Evolutionary conservation across 2,797 vertebrate genomes (phyloP), one percentile per base, ranked within the genome.

Genomic region (Gastrophryne carolinensis): DNA sequence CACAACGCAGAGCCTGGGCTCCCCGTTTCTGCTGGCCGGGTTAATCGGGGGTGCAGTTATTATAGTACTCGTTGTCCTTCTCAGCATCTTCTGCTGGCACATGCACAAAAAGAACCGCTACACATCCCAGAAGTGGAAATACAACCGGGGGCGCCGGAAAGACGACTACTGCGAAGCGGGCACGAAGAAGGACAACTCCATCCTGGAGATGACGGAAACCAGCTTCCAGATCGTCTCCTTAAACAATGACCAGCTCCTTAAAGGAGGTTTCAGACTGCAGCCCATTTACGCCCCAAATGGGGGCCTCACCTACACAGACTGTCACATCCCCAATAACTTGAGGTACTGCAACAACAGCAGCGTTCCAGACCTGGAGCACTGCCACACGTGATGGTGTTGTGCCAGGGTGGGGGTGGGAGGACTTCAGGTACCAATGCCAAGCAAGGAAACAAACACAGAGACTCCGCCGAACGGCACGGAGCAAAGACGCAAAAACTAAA

Each of bases 241-340:
- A 93, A 99, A 99, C 94, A 99, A 99, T 76, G 97, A 99, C 91
- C 97, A 98, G 86, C 96, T 98, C 90, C 94, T 97, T 88, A 98
- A 97, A 93, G 95, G 95, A 92, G 94, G 96, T 88, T 97, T 95
- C 86, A 90, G 85, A 89, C 93, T 98, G 90, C 95, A 98, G 85
- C 95, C 96, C 81, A 94, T 98, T 90, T 98, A 99, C 89, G 96
- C 97, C 82, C 96, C 97, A 83, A 99, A 99, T 0, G 97, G 96
- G 91, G 96, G 95, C 86, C 95, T 98, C 84, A 95, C 92, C 85
- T 98, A 96, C 88, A 94, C 95, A 91, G 97, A 99, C 92, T 98
- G 96, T 88, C 96, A 97, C 85, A 94, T 96, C 84, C 94, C 96
- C 84, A 98, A 97, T 90, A 98, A 96, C 89, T 96, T 97, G 90